Percentiles rank a stretch among this genome's conserved stretches.
phyloP scores from a whole-genome alignment of 2,113 vertebrate genomes.

The Mastomys natalensis region DNA sequence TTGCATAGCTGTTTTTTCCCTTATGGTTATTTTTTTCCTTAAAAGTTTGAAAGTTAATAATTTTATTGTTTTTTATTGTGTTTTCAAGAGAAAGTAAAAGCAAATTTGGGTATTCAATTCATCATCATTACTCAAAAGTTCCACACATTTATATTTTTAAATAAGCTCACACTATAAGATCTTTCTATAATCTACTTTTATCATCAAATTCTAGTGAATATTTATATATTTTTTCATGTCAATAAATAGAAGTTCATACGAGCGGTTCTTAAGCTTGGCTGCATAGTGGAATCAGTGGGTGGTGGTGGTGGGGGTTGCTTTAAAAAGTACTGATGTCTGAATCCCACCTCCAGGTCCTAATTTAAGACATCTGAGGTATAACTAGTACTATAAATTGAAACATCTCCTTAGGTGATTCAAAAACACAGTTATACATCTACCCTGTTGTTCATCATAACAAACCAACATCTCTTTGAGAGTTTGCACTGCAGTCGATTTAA shows the following conservation, averaged over 20 bases:
- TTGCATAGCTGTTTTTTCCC: conserved; percentile 59
- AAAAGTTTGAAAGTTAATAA: conserved; percentile 59
- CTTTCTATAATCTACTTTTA: conserved; percentile 75
- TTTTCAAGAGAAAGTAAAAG: conserved; percentile 69
- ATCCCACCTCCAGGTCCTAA: conserved; percentile 47
- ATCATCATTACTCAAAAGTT: conserved; percentile 75
- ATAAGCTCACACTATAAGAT: conserved; percentile 68
- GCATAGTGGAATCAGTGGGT: conserved; percentile 38
- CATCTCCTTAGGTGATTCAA: conserved; percentile 35
- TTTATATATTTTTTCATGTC: conserved; percentile 70
- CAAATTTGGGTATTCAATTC: conserved; percentile 65
- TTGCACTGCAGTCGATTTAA: background rate
- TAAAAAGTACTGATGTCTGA: conserved; percentile 59
- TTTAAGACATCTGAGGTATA: conserved; percentile 53
- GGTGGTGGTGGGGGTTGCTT: background rate
- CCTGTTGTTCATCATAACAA: background rate
- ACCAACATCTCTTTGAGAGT: background rate
- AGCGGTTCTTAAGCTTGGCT: conserved; percentile 59
- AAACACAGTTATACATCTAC: conserved; percentile 34
- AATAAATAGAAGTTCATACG: conserved; percentile 69
- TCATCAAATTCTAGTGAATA: conserved; percentile 74
- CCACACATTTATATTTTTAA: conserved; percentile 75
- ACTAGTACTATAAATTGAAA: background rate
- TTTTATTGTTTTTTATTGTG: conserved; percentile 58
- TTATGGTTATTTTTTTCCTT: conserved; percentile 49